These are phyloP conservation scores for Sympetrum striolatum DNA, from an alignment of 2,888 invertebrate genomes.

Conservation along the genomic window DNA sequence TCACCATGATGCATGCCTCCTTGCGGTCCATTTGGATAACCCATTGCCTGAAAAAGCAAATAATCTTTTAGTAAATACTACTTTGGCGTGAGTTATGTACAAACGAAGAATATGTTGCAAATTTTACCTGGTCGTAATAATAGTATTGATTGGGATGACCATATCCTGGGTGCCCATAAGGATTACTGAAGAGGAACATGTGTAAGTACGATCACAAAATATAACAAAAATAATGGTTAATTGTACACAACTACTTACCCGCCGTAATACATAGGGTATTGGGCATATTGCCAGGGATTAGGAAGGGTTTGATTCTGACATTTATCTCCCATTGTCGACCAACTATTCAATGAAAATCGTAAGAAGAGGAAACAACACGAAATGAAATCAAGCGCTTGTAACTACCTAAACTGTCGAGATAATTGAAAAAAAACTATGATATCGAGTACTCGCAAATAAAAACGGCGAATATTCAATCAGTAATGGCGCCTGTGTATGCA, in stretches of 20 bases:
- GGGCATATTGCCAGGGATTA: constrained; percentile 59
- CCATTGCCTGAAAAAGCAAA: constrained; percentile 41
- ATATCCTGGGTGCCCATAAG: constrained; percentile 47
- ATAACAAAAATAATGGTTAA: not conserved
- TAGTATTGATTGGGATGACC: constrained; percentile 46
- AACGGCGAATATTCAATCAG: not conserved
- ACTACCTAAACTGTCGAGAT: not conserved
- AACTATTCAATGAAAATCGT: constrained; percentile 2
- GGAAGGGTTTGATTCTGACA: constrained; percentile 14
- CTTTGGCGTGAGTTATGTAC: too few species aligned
- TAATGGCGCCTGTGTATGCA: not conserved
- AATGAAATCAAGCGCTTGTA: not conserved
- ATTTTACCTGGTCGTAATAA: constrained; percentile 46
- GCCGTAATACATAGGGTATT: constrained; percentile 58
- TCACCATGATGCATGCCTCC: constrained; percentile 26
- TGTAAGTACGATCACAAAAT: not conserved
- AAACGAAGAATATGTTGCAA: not conserved
- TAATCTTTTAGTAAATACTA: not conserved
- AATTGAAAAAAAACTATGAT: not conserved
- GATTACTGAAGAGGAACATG: constrained; percentile 37
- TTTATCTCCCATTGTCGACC: constrained; percentile 29
- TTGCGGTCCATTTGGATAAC: constrained; percentile 43
- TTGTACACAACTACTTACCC: constrained; percentile 52
- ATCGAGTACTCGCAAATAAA: not conserved
- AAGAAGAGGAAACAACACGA: not conserved